These are phyloP conservation scores for Leptoclinus maculatus DNA, from an alignment of 2,797 vertebrate genomes.

Conservation along the genomic window DNA sequence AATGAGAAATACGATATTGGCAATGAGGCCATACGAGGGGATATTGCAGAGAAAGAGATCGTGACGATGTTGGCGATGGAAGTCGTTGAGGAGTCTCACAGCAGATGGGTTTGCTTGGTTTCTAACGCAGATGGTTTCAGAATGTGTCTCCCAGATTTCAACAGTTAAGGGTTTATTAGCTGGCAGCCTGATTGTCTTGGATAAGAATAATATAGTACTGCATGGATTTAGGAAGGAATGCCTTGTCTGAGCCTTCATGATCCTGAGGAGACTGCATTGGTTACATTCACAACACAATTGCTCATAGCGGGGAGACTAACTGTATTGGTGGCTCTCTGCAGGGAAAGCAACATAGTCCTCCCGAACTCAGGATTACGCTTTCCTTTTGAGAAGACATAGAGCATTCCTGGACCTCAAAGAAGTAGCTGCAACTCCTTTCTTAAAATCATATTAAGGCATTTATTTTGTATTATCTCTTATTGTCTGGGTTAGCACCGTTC, in stretches of 20 bases:
- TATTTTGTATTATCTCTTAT: background rate
- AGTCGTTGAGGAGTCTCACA: conserved; percentile 35
- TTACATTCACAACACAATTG: conserved; percentile 25
- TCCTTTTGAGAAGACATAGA: background rate
- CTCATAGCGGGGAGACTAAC: conserved; percentile 13
- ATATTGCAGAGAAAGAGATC: conserved; percentile 43
- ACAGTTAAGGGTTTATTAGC: conserved; percentile 47
- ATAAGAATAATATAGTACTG: conserved; percentile 30
- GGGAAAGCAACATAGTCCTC: background rate
- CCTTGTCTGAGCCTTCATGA: conserved; percentile 21
- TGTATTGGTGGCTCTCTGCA: conserved; percentile 10
- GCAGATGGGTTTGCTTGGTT: conserved; percentile 53
- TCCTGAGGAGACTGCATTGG: conserved; percentile 14
- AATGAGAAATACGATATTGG: conserved; percentile 46
- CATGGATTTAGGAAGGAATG: conserved; percentile 36
- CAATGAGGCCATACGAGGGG: conserved; percentile 43
- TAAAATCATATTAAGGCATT: conserved; percentile 3
- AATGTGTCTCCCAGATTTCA: conserved; percentile 52
- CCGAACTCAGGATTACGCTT: background rate
- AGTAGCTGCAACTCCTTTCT: background rate
- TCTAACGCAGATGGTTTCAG: conserved; percentile 50
- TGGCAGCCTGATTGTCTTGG: conserved; percentile 39
- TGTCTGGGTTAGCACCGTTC: background rate
- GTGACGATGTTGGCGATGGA: conserved; percentile 37
- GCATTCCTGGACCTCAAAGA: background rate